Conservation (phyloP, 2,113 vertebrate species). For the Empidonax traillii region DNA sequence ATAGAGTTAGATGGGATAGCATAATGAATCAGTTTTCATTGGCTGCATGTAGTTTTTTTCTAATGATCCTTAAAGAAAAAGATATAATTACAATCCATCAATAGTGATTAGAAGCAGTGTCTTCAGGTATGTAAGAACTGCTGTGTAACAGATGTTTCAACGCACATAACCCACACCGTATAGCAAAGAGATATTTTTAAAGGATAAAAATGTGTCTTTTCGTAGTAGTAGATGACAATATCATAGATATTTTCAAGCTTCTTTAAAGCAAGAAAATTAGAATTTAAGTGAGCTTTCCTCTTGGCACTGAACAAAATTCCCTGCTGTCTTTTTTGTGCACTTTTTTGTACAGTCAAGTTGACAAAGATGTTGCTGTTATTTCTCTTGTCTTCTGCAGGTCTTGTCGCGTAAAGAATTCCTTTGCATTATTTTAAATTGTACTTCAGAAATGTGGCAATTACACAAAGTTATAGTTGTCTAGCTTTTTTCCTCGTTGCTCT, state of each 20-base stretch:
- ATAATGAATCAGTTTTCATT: neutral
- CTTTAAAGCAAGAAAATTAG: neutral
- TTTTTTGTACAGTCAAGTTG: neutral
- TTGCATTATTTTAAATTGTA: neutral
- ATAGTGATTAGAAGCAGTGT: neutral
- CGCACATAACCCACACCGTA: neutral
- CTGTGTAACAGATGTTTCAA: neutral
- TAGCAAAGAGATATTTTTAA: neutral
- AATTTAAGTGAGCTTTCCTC: neutral
- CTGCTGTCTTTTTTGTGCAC: rapidly evolving
- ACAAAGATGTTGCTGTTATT: neutral
- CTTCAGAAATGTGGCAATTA: neutral
- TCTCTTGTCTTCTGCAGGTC: neutral
- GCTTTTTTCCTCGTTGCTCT: neutral
- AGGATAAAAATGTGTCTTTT: neutral
- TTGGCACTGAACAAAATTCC: neutral
- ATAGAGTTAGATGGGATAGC: neutral
- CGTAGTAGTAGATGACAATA: neutral
- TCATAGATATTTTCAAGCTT: neutral
- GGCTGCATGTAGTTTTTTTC: neutral
- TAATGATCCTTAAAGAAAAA: neutral
- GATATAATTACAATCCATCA: neutral
- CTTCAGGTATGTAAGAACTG: neutral
- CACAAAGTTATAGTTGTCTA: neutral
- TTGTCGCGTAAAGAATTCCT: neutral